phyloP scores from a whole-genome alignment of 1,140 invertebrate genomes.

The Coptotermes formosanus region DNA sequence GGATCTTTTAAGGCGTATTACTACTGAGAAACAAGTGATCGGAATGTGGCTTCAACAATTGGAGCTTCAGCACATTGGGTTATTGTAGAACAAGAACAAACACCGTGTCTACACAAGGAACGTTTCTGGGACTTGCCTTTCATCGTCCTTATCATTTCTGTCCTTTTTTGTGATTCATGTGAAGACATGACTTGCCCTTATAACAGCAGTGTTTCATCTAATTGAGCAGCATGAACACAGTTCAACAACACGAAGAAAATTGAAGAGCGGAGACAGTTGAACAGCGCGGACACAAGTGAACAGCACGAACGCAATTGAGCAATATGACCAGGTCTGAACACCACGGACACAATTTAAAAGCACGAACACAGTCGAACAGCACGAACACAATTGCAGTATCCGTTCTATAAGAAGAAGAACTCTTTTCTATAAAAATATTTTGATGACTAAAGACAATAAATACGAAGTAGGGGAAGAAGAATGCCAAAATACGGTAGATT shows the following conservation, averaged over 20 bases:
- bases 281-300: neutral
- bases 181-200: neutral
- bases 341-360: neutral
- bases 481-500: too few species aligned
- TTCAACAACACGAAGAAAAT: neutral
- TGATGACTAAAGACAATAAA: too few species aligned
- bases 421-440: too few species aligned
- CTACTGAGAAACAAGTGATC: neutral
- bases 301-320: neutral
- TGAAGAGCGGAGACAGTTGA: neutral
- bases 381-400: too few species aligned
- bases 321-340: too few species aligned
- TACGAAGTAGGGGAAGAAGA: too few species aligned
- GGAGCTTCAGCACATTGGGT: neutral
- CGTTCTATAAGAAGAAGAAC: too few species aligned
- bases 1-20: conserved; percentile 6
- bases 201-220: neutral
- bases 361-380: neutral
- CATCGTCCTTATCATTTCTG: neutral
- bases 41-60: conserved; percentile 12
- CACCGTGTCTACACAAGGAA: neutral
- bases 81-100: neutral
- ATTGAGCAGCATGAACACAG: conserved; percentile 1
- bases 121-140: neutral
- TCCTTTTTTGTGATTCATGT: neutral